Evolutionary conservation across 2,797 vertebrate genomes (phyloP), one percentile per base, ranked within the genome.

Genomic region (Myoxocephalus aenaeus): DNA sequence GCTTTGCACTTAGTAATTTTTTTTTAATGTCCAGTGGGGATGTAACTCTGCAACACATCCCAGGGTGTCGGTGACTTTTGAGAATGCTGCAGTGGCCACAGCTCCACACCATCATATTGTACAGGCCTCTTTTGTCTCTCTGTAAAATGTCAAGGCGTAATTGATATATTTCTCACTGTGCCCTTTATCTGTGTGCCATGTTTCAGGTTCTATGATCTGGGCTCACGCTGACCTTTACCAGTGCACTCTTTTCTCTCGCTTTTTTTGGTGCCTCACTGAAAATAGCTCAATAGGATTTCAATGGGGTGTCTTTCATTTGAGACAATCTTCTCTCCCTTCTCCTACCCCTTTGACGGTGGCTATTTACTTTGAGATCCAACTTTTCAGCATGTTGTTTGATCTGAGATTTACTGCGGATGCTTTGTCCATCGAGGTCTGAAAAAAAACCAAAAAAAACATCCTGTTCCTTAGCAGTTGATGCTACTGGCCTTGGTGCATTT

Each of bases 101-200:
- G 77, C 81, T 32, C 18, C 78, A 22, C 51, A 65, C 80, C 82
- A 67, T 83, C 38, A 10, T 86, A 75, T 87, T 93, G 84, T 85
- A 90, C 77, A 51, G 77, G 72, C 67, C 38, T 82, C 90, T 88
- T 93, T 93, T 93, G 94, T 93, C 92, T 93, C 90, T 91, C 73
- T 90, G 87, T 90, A 93, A 95, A 96, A 95, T 96, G 94, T 95
- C 94, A 95, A 75, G 87, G 73, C 83, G 92, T 92, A 93, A 94
- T 92, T 94, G 93, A 94, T 94, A 94, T 94, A 93, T 94, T 93
- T 95, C 91, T 92, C 89, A 87, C 79, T 61, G 81, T 84, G 83
- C 72, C 80, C 85, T 92, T 94, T 93, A 94, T 95, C 92, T 86
- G 77, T 83, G 86, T 77, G 79, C 92, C 88, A 85, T 94, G 93